Evolutionary conservation across 2,113 vertebrate species (phyloP).

Genomic region (Cinclus mexicanus): DNA sequence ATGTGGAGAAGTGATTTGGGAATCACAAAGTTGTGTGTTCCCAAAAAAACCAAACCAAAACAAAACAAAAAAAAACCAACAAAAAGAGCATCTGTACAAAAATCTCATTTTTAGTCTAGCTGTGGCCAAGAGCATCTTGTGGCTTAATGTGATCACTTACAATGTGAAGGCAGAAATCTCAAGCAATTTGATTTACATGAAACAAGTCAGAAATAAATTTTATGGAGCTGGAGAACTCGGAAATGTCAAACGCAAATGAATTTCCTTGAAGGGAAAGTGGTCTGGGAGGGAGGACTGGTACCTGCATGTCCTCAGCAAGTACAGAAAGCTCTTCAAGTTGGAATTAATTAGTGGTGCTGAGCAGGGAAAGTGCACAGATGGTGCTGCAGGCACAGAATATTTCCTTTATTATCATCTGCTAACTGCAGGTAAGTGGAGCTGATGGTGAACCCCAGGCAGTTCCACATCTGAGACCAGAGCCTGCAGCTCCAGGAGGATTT

Average conservation of each 20-base stretch:
- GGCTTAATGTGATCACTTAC: background rate
- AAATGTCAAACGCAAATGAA: background rate
- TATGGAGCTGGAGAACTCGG: background rate
- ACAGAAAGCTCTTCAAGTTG: background rate
- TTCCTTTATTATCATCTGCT: background rate
- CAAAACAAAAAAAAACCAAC: rapidly evolving
- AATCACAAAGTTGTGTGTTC: background rate
- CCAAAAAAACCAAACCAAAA: no score
- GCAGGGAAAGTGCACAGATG: background rate
- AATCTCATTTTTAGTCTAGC: background rate
- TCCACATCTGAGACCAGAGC: rapidly evolving
- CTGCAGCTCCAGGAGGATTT: no score
- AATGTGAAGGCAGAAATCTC: slow-evolving; percentile 7
- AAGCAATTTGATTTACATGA: slow-evolving; percentile 22
- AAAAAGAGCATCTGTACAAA: background rate
- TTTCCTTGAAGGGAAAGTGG: background rate
- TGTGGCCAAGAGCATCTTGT: background rate
- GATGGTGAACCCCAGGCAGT: background rate
- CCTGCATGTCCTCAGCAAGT: background rate
- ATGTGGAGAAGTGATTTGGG: rapidly evolving
- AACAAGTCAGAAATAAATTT: slow-evolving; percentile 9
- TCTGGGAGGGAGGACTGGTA: background rate
- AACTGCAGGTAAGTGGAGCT: background rate
- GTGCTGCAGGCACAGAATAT: background rate
- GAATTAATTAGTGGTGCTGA: background rate